Conservation (phyloP, 2,113 vertebrate species). For the Mormyrus lacerda region DNA sequence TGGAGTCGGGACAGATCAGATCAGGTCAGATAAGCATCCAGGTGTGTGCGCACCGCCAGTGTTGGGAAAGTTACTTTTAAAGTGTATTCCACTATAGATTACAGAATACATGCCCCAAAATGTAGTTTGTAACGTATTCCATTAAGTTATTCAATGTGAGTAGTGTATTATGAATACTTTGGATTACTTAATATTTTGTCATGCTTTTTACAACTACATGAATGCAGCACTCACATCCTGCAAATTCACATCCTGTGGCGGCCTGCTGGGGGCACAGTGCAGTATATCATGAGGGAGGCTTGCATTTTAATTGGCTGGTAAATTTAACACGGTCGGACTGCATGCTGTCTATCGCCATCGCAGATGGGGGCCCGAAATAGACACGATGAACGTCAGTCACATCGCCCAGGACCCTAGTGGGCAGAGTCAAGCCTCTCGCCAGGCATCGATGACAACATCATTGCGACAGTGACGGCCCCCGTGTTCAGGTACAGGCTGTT, state of each 20-base stretch:
- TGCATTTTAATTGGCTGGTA: slow-evolving; percentile 20
- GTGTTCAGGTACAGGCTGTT: not conserved
- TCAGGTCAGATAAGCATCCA: not conserved
- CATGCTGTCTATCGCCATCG: not conserved
- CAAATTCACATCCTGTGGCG: no score
- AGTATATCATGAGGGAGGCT: not conserved
- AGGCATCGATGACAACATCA: not conserved
- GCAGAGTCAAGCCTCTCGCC: not conserved
- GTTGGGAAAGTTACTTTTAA: no score
- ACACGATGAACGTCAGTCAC: not conserved
- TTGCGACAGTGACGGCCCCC: not conserved
- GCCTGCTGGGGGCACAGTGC: not conserved
- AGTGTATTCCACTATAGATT: no score
- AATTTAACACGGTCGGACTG: not conserved
- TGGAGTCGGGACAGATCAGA: not conserved
- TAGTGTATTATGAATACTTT: no score
- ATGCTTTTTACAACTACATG: no score
- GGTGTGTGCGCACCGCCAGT: no score
- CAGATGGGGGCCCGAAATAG: slow-evolving; percentile 4
- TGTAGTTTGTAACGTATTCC: no score
- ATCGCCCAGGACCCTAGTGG: not conserved
- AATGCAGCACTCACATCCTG: no score
- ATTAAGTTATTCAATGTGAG: no score
- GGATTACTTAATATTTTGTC: no score
- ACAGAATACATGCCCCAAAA: no score